These are phyloP conservation scores for Lordiphosa mommai DNA, from an alignment of 1,140 invertebrate genomes.

Conservation along the genomic window DNA sequence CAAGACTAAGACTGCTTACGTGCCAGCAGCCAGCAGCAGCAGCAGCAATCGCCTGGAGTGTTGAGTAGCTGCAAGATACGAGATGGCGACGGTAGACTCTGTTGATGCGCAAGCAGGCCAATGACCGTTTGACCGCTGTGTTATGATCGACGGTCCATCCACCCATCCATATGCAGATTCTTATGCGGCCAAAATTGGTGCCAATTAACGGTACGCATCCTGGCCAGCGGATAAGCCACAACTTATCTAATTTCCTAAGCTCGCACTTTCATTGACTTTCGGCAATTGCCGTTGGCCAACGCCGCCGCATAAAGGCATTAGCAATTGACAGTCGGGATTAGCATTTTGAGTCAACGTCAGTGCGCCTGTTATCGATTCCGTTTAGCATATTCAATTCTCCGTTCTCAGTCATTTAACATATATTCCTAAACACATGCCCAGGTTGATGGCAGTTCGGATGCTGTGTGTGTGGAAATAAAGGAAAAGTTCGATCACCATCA, in stretches of 20 bases:
- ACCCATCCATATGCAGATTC: constrained; percentile 48
- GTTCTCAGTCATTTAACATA: constrained; percentile 46
- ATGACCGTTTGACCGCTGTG: constrained; percentile 76
- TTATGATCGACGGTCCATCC: constrained; percentile 52
- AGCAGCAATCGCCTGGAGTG: constrained; percentile 9
- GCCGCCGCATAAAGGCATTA: background rate
- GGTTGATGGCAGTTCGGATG: constrained; percentile 15
- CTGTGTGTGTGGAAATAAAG: constrained; percentile 54
- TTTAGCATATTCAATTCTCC: constrained; percentile 64
- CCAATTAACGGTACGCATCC: constrained; percentile 50
- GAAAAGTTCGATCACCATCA: constrained; percentile 65
- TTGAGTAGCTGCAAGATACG: constrained; percentile 41
- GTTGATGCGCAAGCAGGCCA: constrained; percentile 59
- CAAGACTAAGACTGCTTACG: constrained; percentile 65
- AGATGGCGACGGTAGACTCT: constrained; percentile 6
- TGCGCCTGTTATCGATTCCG: constrained; percentile 38
- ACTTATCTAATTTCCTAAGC: constrained; percentile 62
- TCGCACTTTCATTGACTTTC: constrained; percentile 52
- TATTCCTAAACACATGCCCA: constrained; percentile 21
- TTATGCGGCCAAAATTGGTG: constrained; percentile 43
- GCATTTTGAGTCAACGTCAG: constrained; percentile 50
- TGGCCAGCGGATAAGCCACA: too few species aligned
- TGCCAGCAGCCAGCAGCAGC: constrained; percentile 35
- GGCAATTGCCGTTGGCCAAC: constrained; percentile 37
- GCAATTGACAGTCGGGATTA: constrained; percentile 28